Evolutionary conservation across 92 coral and sea anemone genomes (phyloP), one percentile per base, ranked within the genome.

Genomic region (Chrysogorgia sp.): DNA sequence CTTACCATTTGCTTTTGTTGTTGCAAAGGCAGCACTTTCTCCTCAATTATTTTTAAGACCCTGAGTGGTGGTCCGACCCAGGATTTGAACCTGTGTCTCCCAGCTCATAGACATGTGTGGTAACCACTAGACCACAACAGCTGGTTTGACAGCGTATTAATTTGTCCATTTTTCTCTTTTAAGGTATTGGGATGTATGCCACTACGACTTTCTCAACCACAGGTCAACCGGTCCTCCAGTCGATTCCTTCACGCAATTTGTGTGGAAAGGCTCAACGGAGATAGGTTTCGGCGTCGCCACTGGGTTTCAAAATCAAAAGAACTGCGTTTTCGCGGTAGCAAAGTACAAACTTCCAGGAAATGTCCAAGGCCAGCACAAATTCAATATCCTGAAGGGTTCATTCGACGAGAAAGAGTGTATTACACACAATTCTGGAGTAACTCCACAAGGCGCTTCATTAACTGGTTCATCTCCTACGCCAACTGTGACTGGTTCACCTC

Each of bases 221-320:
- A 69, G 47, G 48, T 69, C 76, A 0, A 69, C 24, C 8, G 59
- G 56, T 6, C 59, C 59, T 23, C 53, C 56, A 24, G 34, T 41
- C 45, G 76, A 69, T 21, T 40, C 26, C 10, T 69, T 69, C 48
- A 69, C 76, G 24, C 76, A 69, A 69, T 60, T 92, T 28, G 96
- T 92, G 22, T 92, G 97, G 97, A 90, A 88, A 74, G 88, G 83
- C 20, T 86, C 86, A 63, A 75, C 84, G 25, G 78, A 64, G 34
- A 85, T 92, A 29, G 97, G 97, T 0, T 84, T 92, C 28, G 97
- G 97, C 10, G 84, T 76, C 21, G 97, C 91, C 0, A 83, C 75
- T 20, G 85, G 71, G 15, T 83, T 85, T 40, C 76, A 85, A 34
- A 75, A 86, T 34, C 89, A 90, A 2, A 75, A 66, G 43, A 77